A percentile compares a stretch with the other conserved stretches of the same genome.
phyloP scores from a whole-genome alignment of 2,888 invertebrate genomes.

The Amiota minor region DNA sequence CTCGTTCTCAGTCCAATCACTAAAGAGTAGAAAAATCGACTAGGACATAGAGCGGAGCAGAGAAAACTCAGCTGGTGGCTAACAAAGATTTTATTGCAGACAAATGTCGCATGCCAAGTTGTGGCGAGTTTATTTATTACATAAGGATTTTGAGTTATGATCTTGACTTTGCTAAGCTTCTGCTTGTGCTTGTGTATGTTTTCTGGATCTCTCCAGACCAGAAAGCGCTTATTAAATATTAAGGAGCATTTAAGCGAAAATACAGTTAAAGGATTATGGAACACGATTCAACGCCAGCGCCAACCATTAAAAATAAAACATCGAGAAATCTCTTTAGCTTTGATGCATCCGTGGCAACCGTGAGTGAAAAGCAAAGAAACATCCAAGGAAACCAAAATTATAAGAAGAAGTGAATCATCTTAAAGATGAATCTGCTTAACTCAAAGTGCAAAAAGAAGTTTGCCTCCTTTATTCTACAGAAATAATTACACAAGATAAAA shows the following conservation, averaged over 20 bases:
- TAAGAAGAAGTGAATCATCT: neutral
- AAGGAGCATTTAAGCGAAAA: constrained; percentile 32
- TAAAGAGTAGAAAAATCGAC: constrained; percentile 54
- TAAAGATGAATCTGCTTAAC: neutral
- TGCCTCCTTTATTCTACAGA: too few relatives aligned
- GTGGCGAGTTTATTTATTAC: constrained; percentile 12
- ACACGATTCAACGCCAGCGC: neutral
- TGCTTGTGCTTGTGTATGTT: neutral
- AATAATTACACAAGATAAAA: too few relatives aligned
- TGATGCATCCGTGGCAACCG: neutral
- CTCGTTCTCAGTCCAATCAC: neutral
- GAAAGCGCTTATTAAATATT: constrained; percentile 39
- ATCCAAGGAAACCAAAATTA: neutral
- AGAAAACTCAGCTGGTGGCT: constrained; percentile 42
- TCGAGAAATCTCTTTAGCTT: neutral
- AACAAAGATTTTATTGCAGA: neutral
- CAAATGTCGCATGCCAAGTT: neutral
- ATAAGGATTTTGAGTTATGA: neutral
- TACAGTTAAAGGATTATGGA: constrained; percentile 24
- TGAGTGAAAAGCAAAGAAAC: too few relatives aligned
- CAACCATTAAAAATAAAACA: neutral
- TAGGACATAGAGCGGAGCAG: neutral
- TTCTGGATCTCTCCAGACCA: neutral
- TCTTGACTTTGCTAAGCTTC: neutral
- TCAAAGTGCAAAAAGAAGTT: neutral